phyloP scores from a whole-genome alignment of 2,113 vertebrate genomes.

The Nansenia antarctica region DNA sequence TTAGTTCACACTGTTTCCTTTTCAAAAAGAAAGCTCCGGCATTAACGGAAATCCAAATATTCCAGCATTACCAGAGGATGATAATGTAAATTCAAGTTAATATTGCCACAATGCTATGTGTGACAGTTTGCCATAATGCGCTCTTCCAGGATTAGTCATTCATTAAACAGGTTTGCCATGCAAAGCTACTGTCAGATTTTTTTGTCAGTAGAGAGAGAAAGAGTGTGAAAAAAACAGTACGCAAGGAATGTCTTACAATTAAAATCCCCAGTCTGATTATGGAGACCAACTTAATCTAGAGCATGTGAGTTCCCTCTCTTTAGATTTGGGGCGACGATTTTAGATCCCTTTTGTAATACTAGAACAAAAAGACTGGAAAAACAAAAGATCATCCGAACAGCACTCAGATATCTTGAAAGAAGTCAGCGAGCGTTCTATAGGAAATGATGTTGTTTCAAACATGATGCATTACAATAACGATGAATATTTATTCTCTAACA shows the following conservation, averaged over 20 bases:
- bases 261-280: slow-evolving; percentile 70
- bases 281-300: slow-evolving; percentile 68
- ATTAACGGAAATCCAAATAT: slow-evolving; percentile 80
- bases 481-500: slow-evolving; percentile 64
- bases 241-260: slow-evolving; percentile 71
- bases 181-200: slow-evolving; percentile 83
- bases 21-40: slow-evolving; percentile 63
- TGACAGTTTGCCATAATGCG: slow-evolving; percentile 82
- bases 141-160: slow-evolving; percentile 77
- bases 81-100: slow-evolving; percentile 84
- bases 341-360: slow-evolving; percentile 48
- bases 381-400: slow-evolving; percentile 63
- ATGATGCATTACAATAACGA: slow-evolving; percentile 63
- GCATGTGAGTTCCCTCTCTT: slow-evolving; percentile 68
- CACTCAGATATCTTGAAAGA: slow-evolving; percentile 60
- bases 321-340: slow-evolving; percentile 65
- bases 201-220: slow-evolving; percentile 74
- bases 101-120: slow-evolving; percentile 76
- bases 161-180: slow-evolving; percentile 82
- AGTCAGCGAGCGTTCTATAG: slow-evolving; percentile 56
- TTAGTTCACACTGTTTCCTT: slow-evolving; percentile 74
- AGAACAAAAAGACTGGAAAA: slow-evolving; percentile 56
- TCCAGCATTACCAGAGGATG: slow-evolving; percentile 80
- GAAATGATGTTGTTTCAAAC: slow-evolving; percentile 62
- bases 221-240: slow-evolving; percentile 55